phyloP scores from a whole-genome alignment of 1,140 invertebrate genomes.

The Apis florea region DNA sequence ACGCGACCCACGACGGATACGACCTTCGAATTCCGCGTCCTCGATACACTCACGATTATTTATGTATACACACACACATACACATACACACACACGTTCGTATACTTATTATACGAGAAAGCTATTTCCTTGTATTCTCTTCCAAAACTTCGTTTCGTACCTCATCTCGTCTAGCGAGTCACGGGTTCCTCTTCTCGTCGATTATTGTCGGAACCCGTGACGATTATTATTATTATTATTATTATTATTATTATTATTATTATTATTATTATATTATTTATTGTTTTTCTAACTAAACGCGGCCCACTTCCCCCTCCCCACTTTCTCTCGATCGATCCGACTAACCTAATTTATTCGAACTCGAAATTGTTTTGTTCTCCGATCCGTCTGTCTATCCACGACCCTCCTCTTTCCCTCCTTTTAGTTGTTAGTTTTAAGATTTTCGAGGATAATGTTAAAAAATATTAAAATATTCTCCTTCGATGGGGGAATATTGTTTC shows the following conservation, averaged over 20 bases:
- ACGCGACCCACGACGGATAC: slow-evolving; percentile 59
- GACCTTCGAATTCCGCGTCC: slow-evolving; percentile 16
- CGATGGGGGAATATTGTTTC: slow-evolving; percentile 65
- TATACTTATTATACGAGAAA: slow-evolving; percentile 1
- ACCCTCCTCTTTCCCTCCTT: neutral
- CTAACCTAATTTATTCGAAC: slow-evolving; percentile 50
- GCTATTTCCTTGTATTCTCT: slow-evolving; percentile 1
- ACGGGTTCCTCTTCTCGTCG: neutral
- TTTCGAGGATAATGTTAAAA: slow-evolving; percentile 29
- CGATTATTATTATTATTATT: neutral
- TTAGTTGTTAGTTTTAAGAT: slow-evolving; percentile 56
- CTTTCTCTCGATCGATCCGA: slow-evolving; percentile 10
- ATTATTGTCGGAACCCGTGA: slow-evolving; percentile 21
- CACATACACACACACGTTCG: neutral
- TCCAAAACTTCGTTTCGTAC: neutral
- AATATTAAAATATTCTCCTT: slow-evolving; percentile 63
- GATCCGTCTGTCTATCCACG: neutral
- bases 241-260: no score
- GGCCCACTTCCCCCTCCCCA: neutral
- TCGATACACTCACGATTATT: slow-evolving; percentile 50
- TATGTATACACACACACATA: slow-evolving; percentile 6
- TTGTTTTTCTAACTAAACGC: slow-evolving; percentile 47
- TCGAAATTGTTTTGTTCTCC: slow-evolving; percentile 49
- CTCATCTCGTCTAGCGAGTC: slow-evolving; percentile 7
- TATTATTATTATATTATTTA: slow-evolving; percentile 49